Percentiles rank a stretch among this genome's conserved stretches.
Evolutionary conservation across 2,888 invertebrate genomes (phyloP).

Genomic region (Drosophila longiperda): DNA sequence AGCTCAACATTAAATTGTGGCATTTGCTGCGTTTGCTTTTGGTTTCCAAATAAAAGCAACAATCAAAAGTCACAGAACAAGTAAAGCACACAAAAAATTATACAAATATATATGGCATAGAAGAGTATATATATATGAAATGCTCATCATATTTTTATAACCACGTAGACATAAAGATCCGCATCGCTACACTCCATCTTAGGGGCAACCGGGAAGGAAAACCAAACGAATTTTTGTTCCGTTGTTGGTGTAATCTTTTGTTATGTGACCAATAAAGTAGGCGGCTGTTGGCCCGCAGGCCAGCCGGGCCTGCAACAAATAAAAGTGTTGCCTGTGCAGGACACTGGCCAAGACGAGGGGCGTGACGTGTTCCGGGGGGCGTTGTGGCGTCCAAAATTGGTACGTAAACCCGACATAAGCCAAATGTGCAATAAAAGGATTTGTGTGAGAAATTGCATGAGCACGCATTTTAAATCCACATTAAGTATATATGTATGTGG

Average conservation of each 20-base stretch:
- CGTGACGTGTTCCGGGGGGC: slow-evolving; percentile 16
- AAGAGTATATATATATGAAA: slow-evolving; percentile 51
- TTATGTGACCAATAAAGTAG: slow-evolving; percentile 81
- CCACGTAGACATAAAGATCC: slow-evolving; percentile 80
- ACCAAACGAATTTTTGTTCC: slow-evolving; percentile 49
- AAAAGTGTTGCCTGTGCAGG: slow-evolving; percentile 50
- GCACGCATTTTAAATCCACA: slow-evolving; percentile 81
- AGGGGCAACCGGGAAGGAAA: slow-evolving; percentile 12
- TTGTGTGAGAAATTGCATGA: slow-evolving; percentile 81
- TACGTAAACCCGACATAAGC: slow-evolving; percentile 78
- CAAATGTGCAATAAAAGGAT: slow-evolving; percentile 81
- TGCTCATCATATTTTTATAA: slow-evolving; percentile 81
- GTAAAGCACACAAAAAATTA: slow-evolving; percentile 28
- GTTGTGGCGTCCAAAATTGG: slow-evolving; percentile 66
- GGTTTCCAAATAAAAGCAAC: slow-evolving; percentile 54
- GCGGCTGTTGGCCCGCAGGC: slow-evolving; percentile 69
- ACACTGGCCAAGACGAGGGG: slow-evolving; percentile 44
- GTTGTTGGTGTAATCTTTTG: slow-evolving; percentile 75
- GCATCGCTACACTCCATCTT: slow-evolving; percentile 49
- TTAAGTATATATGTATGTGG: slow-evolving; percentile 66
- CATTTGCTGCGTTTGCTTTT: slow-evolving; percentile 44
- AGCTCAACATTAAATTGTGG: slow-evolving; percentile 44
- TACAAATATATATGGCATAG: slow-evolving; percentile 16
- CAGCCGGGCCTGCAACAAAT: slow-evolving; percentile 33
- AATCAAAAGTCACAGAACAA: slow-evolving; percentile 49